Percentiles rank a stretch among this genome's conserved stretches.
phyloP scores from a whole-genome alignment of 2,797 vertebrate species.

The Lutjanus campechanus region DNA sequence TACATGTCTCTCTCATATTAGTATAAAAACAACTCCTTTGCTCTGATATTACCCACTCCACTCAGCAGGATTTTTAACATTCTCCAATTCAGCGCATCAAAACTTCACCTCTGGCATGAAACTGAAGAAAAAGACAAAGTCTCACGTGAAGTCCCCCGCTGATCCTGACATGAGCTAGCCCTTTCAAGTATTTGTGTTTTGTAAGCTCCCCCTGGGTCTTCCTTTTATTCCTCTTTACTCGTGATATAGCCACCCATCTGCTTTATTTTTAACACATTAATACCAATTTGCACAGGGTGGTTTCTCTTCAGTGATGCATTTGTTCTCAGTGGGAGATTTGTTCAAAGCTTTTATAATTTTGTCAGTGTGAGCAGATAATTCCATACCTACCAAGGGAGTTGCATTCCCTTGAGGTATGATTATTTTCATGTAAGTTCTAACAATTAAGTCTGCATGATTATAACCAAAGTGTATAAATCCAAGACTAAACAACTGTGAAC shows the following conservation, averaged over 20 bases:
- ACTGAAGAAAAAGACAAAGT: slow-evolving; percentile 18
- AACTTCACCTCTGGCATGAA: slow-evolving; percentile 30
- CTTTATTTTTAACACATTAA: slow-evolving; percentile 23
- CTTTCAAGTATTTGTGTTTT: slow-evolving; percentile 27
- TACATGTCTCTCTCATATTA: neutral
- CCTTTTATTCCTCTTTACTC: slow-evolving; percentile 16
- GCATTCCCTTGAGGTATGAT: neutral
- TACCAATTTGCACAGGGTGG: slow-evolving; percentile 24
- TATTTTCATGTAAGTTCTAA: neutral
- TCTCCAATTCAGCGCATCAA: slow-evolving; percentile 7
- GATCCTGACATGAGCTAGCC: slow-evolving; percentile 36
- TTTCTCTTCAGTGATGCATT: slow-evolving; percentile 13
- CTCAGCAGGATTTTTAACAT: slow-evolving; percentile 31
- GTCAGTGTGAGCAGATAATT: slow-evolving; percentile 11
- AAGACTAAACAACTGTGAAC: neutral
- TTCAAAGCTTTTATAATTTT: slow-evolving; percentile 20
- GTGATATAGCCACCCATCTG: neutral
- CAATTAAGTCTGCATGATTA: neutral
- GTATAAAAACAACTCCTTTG: neutral
- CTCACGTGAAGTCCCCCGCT: slow-evolving; percentile 16
- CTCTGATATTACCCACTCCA: neutral
- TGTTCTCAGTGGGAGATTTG: slow-evolving; percentile 16
- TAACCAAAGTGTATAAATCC: neutral
- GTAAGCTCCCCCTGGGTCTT: slow-evolving; percentile 7
- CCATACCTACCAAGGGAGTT: neutral